These are phyloP conservation scores for Temnothorax longispinosus DNA, from an alignment of 1,140 invertebrate species.

Conservation along the genomic window DNA sequence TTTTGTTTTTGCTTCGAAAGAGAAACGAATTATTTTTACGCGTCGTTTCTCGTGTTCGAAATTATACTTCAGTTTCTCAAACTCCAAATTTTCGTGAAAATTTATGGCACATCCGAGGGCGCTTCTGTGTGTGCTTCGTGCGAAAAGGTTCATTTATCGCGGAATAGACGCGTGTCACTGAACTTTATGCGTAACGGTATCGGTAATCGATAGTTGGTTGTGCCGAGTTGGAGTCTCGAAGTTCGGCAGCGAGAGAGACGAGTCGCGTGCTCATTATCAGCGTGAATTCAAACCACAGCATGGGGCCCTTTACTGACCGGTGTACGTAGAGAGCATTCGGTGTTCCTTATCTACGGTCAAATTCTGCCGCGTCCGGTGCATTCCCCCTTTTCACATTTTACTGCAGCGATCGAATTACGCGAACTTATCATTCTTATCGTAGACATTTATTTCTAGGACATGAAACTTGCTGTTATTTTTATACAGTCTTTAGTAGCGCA, in stretches of 20 bases:
- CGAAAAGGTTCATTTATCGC: constrained; percentile 65
- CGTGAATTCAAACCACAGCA: constrained; percentile 45
- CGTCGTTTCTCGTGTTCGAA: not conserved
- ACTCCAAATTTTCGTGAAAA: not conserved
- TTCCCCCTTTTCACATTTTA: not conserved
- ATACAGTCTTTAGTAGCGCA: not conserved
- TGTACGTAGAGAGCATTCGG: not conserved
- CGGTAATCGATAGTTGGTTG: constrained; percentile 70
- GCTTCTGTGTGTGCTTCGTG: not conserved
- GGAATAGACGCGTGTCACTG: constrained; percentile 64
- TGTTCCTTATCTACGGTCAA: constrained; percentile 16
- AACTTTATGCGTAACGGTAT: constrained; percentile 70
- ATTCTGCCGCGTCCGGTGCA: constrained; percentile 5
- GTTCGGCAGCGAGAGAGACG: constrained; percentile 45
- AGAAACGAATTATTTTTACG: not conserved
- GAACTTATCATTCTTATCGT: constrained; percentile 22
- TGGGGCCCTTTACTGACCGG: not conserved
- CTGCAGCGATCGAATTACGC: not conserved
- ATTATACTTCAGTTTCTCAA: not conserved
- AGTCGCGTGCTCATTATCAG: constrained; percentile 65
- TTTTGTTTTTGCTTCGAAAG: not conserved
- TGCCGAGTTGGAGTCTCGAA: constrained; percentile 47
- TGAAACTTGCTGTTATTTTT: not conserved
- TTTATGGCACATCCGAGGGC: not conserved
- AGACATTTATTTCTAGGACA: constrained; percentile 8